Base-by-base conservation (phyloP, 2,888 invertebrate genomes). In the Amblyjoppa proteus region DNA sequence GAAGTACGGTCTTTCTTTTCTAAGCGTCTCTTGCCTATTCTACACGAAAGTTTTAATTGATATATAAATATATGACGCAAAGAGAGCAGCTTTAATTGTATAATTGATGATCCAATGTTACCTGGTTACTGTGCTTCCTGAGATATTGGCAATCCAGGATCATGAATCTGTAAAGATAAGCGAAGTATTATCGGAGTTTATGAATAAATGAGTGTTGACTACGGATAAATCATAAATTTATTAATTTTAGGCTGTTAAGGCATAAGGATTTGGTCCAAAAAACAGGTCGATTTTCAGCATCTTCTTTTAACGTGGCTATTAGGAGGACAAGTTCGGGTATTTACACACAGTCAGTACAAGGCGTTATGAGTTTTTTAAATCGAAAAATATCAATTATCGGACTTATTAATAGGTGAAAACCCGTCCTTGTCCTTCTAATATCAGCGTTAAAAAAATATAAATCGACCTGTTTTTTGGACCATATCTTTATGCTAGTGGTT, bases 111-210 rank as follows among this genome's bases (percentile, higher is more conserved):
- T 87, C 85, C 66, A 84, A 73, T 81, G 87, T 83, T 66, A 81
- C 87, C 88, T 90, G 81, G 41, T 78, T 90, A 77, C 85, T 89
- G 85, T 88, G 88, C 82, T 91, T 94, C 85, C 93, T 91, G 73
- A 96, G 92, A 90, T 95, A 95, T 71, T 95, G 95, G 87, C 96
- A 96, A 90, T 97, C 97, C 88, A 96, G 95, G 82, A 96, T 96
- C 64, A 96, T 95, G 93, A 96, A 97, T 91, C 97, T 97, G 94
- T 58, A 95, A 95, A 95, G 83, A 90, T 83, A 89, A 68, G 82
- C 64, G 20, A 51, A 49, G 28, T 66, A 61, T 49, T 38, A 64
- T 25, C 16, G 13, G n/a, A 53, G 51, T 45, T 34, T 16, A 71
- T 31, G 3, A 61, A 51, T 34, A 77, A 77, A 51, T 20, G 4